A percentile compares a stretch with the other conserved stretches of the same genome.
phyloP scores from a whole-genome alignment of 2,113 vertebrate genomes.

The Chaetorhynchus papuensis region DNA sequence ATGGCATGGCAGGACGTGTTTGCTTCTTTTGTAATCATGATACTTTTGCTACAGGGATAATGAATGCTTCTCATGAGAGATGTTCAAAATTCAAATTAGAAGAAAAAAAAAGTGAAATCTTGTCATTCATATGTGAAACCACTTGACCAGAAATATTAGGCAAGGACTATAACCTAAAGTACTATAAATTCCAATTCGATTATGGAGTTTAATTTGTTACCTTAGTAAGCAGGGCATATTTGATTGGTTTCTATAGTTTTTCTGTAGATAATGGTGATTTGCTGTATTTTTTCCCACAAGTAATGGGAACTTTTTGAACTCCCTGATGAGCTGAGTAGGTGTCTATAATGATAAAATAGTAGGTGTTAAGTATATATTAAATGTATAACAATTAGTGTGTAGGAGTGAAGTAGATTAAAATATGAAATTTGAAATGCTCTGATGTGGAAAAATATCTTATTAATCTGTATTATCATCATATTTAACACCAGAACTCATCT shows the following conservation, averaged over 20 bases:
- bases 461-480: background rate
- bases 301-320: background rate
- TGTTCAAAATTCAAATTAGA: background rate
- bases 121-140: background rate
- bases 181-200: background rate
- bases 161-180: background rate
- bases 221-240: background rate
- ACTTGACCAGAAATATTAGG: background rate
- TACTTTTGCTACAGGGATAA: background rate
- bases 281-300: background rate
- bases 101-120: background rate
- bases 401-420: conserved; percentile 1
- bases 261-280: background rate
- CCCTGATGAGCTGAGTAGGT: background rate
- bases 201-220: background rate
- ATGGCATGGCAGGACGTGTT: background rate
- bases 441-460: background rate
- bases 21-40: background rate
- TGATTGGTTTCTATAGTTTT: background rate
- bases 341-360: background rate
- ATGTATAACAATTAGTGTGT: background rate
- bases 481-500: background rate
- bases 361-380: background rate
- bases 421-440: background rate
- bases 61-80: background rate